phyloP scores from a whole-genome alignment of 2,888 invertebrate genomes.

The Syrphus vitripennis region DNA sequence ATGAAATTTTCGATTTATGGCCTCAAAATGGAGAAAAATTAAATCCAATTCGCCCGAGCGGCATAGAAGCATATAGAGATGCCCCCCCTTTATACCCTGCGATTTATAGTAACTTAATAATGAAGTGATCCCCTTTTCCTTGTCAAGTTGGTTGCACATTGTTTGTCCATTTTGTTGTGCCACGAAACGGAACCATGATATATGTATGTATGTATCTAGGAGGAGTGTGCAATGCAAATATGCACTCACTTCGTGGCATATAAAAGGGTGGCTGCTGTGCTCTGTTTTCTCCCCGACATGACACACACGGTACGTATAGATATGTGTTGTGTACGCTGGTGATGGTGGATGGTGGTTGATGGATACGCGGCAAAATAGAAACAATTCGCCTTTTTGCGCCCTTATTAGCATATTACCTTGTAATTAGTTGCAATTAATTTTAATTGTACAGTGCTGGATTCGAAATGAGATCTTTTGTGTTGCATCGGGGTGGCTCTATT shows the following conservation, averaged over 20 bases:
- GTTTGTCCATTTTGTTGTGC: constrained; percentile 70
- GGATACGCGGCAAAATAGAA: constrained; percentile 62
- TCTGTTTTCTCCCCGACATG: not conserved
- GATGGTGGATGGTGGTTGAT: constrained; percentile 27
- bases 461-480: constrained; percentile 52
- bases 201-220: not conserved
- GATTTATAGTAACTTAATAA: constrained; percentile 1
- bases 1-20: constrained; percentile 59
- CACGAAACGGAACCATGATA: constrained; percentile 61
- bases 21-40: constrained; percentile 61
- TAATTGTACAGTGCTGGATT: constrained; percentile 74
- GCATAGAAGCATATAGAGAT: not conserved
- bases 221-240: constrained; percentile 61
- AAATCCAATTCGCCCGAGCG: constrained; percentile 51
- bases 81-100: not conserved
- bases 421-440: constrained; percentile 77
- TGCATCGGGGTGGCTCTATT: not conserved
- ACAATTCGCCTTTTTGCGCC: constrained; percentile 65
- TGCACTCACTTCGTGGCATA: not conserved
- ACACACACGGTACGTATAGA: not conserved
- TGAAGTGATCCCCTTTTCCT: constrained; percentile 24
- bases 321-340: too few species aligned
- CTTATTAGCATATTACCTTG: constrained; percentile 77
- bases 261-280: constrained; percentile 42
- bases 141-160: constrained; percentile 54